Percentiles rank a stretch among this genome's conserved stretches.
Evolutionary conservation across 1,140 invertebrate genomes (phyloP).

Genomic region (Bombus superbus): DNA sequence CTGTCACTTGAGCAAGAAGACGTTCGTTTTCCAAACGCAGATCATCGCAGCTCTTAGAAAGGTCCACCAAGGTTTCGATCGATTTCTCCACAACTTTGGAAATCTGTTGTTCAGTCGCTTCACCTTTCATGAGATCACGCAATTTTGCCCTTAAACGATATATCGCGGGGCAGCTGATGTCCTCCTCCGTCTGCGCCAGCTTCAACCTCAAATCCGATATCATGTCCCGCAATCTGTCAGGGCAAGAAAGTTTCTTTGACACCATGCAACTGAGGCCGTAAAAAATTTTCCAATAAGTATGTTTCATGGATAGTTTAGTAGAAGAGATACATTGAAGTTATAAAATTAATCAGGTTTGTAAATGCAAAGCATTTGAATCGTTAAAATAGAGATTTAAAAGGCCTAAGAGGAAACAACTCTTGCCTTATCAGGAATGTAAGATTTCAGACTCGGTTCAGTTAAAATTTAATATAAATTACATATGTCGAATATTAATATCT

Average conservation of each 20-base stretch:
- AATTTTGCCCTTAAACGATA: conserved; percentile 76
- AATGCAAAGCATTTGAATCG: too few relatives aligned
- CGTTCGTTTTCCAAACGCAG: conserved; percentile 68
- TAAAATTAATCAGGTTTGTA: not conserved
- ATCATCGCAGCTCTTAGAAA: conserved; percentile 69
- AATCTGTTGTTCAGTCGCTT: conserved; percentile 68
- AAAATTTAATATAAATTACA: too few relatives aligned
- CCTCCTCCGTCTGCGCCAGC: conserved; percentile 70
- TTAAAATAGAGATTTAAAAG: too few relatives aligned
- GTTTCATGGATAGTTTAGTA: not conserved
- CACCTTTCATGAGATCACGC: conserved; percentile 71
- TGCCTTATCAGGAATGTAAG: too few relatives aligned
- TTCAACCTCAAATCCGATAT: conserved; percentile 69
- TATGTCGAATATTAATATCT: too few relatives aligned
- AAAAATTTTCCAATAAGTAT: too few relatives aligned
- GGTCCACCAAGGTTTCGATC: conserved; percentile 69
- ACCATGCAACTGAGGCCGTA: too few relatives aligned
- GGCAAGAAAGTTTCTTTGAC: not conserved
- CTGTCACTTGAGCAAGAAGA: conserved; percentile 48
- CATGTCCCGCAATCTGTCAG: conserved; percentile 69
- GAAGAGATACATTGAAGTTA: not conserved
- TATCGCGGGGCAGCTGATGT: conserved; percentile 72
- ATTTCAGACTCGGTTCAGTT: too few relatives aligned
- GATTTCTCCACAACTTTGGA: conserved; percentile 68
- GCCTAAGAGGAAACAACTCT: too few relatives aligned